phyloP scores from a whole-genome alignment of 2,113 vertebrate species.

The Arizona elegans region DNA sequence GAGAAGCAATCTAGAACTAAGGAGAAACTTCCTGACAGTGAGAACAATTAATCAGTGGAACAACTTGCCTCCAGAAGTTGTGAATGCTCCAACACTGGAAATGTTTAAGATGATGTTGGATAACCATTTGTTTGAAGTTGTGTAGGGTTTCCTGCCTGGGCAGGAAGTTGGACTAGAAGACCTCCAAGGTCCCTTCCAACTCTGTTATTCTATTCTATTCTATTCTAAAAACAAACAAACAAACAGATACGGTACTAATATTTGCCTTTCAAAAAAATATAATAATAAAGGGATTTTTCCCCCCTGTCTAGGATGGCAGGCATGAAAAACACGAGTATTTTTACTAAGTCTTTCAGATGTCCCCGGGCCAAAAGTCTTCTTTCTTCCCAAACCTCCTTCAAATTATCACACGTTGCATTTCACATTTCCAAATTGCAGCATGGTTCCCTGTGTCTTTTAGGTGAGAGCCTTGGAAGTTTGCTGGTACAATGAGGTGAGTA shows the following conservation, averaged over 20 bases:
- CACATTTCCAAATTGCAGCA: conserved; percentile 67
- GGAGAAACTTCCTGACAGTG: no score
- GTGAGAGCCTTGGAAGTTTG: conserved; percentile 61
- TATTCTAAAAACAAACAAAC: no score
- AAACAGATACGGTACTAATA: conserved; percentile 88
- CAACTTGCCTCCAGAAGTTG: no score
- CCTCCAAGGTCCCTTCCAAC: no score
- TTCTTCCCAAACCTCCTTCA: conserved; percentile 56
- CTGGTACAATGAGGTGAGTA: conserved; percentile 74
- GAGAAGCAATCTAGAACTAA: no score
- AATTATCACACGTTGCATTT: conserved; percentile 53
- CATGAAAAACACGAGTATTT: conserved; percentile 50
- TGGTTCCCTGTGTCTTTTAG: conserved; percentile 66
- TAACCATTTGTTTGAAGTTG: no score
- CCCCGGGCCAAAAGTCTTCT: conserved; percentile 30
- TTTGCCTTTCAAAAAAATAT: conserved; percentile 74
- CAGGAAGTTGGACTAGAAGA: no score
- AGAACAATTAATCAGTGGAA: no score
- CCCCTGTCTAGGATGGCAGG: conserved; percentile 63
- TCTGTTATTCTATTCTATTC: no score
- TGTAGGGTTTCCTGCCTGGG: no score
- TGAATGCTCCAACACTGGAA: no score
- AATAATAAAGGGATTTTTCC: neutral
- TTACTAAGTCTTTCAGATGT: neutral
- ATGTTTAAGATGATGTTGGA: no score